Evolutionary conservation across 2,797 vertebrate genomes (phyloP).

Genomic region (Ataeniobius toweri): DNA sequence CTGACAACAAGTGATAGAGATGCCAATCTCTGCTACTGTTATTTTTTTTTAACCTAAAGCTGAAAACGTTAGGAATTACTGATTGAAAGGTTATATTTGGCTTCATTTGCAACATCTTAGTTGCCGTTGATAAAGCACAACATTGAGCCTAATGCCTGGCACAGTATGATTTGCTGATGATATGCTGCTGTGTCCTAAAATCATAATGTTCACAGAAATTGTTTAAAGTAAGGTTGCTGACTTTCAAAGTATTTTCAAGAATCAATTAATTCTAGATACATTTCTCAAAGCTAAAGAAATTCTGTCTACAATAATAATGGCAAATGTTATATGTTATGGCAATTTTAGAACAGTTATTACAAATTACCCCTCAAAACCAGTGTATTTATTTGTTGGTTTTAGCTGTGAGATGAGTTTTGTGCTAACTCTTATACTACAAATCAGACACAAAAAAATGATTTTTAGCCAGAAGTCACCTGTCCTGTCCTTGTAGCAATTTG

Average conservation of each 20-base stretch:
- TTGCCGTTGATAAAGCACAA: neutral
- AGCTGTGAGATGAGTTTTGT: neutral
- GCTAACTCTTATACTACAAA: neutral
- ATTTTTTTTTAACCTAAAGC: neutral
- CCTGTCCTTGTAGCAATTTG: neutral
- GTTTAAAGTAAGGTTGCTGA: too few relatives aligned
- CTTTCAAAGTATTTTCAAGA: too few relatives aligned
- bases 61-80: neutral
- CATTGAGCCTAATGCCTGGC: neutral
- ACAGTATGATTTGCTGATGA: too few relatives aligned
- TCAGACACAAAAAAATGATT: neutral
- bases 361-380: neutral
- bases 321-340: neutral
- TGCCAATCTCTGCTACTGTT: too few relatives aligned
- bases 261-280: too few relatives aligned
- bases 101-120: neutral
- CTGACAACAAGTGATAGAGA: too few relatives aligned
- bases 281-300: neutral
- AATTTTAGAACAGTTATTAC: neutral
- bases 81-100: neutral
- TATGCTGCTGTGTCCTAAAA: too few relatives aligned
- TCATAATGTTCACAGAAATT: too few relatives aligned
- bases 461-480: neutral
- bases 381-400: neutral
- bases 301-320: neutral